These are phyloP conservation scores for Eumerus sabulonum DNA, from an alignment of 2,888 invertebrate species.

Conservation along the genomic window DNA sequence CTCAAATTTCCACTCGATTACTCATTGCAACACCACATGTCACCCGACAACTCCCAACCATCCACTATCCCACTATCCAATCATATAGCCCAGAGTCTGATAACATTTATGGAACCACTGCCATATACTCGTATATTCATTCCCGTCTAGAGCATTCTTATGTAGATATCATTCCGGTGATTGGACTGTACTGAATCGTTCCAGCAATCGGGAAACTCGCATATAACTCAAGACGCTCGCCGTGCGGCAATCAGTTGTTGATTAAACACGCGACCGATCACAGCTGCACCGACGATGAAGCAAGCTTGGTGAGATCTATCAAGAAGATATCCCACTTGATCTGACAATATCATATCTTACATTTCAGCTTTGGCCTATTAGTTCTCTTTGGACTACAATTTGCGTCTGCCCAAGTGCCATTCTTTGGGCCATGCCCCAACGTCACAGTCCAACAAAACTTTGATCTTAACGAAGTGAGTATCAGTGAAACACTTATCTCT, in stretches of 20 bases:
- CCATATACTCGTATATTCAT: constrained; percentile 8
- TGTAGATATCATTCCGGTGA: too few species aligned
- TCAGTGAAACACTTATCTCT: not conserved
- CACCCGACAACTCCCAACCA: not conserved
- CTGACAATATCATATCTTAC: too few species aligned
- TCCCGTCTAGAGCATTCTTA: constrained; percentile 5
- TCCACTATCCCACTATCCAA: not conserved
- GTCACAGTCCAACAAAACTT: constrained; percentile 83
- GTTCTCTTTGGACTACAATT: constrained; percentile 34
- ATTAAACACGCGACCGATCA: constrained; percentile 30
- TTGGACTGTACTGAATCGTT: constrained; percentile 29
- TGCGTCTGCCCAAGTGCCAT: constrained; percentile 81
- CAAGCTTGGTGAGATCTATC: constrained; percentile 49
- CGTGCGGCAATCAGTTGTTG: constrained; percentile 49
- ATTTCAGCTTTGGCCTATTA: constrained; percentile 36
- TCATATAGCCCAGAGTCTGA: constrained; percentile 5
- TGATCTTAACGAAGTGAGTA: constrained; percentile 79
- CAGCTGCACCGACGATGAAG: constrained; percentile 41
- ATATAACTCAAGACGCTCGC: constrained; percentile 47
- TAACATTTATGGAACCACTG: constrained; percentile 21
- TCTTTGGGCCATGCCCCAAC: constrained; percentile 83
- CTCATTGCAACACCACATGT: constrained; percentile 25
- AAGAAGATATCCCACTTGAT: too few species aligned
- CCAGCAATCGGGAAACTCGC: not conserved
- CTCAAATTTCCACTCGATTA: constrained; percentile 15